Base-by-base conservation (phyloP, 2,797 vertebrate species). In the Steatocranus sp. region DNA sequence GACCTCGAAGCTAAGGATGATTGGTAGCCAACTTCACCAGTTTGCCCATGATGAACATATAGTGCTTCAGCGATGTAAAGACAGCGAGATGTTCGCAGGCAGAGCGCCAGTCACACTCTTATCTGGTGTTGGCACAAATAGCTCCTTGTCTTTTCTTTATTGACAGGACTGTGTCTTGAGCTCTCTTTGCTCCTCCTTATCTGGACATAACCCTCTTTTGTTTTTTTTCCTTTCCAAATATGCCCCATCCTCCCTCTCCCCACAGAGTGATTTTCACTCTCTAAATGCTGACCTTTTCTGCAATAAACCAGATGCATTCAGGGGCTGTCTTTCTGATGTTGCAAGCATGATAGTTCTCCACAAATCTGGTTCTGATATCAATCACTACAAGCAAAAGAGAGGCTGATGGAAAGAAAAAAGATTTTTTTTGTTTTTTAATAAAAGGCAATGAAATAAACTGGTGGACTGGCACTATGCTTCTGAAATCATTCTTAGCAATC, bases 281-380 rank as follows among this genome's bases (percentile, higher is more conserved):
- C 90, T 90, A 85, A 91, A 95, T 83, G 87, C 88, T 96, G 95
- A 96, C 96, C 96, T 96, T 96, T 94, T 91, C 93, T 84, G 88
- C 92, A 91, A 86, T 88, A 89, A 93, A 90, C 83, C 86, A 87
- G 87, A 91, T 85, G 87, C 90, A 92, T 95, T 93, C 91, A 89
- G 86, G 85, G 93, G 75, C 74, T 85, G 48, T 54, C 78, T 86
- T 85, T 95, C 89, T 94, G 95, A 95, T 94, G 93, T 89, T 76
- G 82, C 80, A 79, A 76, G 85, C 74, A 51, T 88, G 88, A 94
- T 92, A 81, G 91, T 91, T 92, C 85, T 85, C 87, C 90, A 88
- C 91, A 91, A 93, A 89, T 91, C 85, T 86, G 86, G 80, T 34
- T 48, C 87, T 49, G 90, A 94, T 94, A 88, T 66, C 78, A 82